Evolutionary conservation across 37 sponge, comb jelly and placozoan species (phyloP), one percentile per base, ranked within the genome.

Genomic region (Amphimedon queenslandica): DNA sequence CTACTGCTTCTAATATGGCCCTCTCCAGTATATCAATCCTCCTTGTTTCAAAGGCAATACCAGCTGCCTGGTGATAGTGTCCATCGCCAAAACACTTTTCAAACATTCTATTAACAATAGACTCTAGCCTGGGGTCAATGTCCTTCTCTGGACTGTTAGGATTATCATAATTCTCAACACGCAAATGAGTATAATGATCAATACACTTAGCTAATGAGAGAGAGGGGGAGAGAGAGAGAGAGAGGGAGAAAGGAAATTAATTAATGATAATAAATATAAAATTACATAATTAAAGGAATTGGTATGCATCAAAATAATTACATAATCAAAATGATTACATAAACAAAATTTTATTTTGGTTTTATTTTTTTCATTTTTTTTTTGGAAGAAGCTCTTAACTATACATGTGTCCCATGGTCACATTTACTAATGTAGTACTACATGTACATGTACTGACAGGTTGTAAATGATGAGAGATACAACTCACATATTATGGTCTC

Each of bases 21-120:
- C 63, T 64, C 63, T 94, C 72, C 47, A 97, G 76, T 28, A 97
- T 63, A 70, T 97, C 94, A 60, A 91, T 82, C 25, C 91, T 78
- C 58, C 99, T 67, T 1, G 95, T 85, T 60, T 97, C 99, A 37
- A 97, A 79, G 31, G 99, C 94, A 23, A 97, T 88, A 18, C 99
- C 99, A 38, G 88, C 80, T 11, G 99, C 99, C 72, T 92, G 92
- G 51, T 98, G 94, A 82, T 85, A 98, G 39, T 89, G 51, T 35
- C 66, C 64, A 55, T 94, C 93, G 39, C 66, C 77, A 57, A 98
- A 83, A 72, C 99, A 94, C 32, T 85, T 51, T 60, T 84, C 79
- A 66, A 98, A 98, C 99, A 98, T 94, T 25, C 90, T 63, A 57
- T 94, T 69, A 29, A 98, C 95, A n/a, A 98, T 80, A 32, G 71